phyloP scores from a whole-genome alignment of 2,888 invertebrate genomes.

The Palloptera scutellata region DNA sequence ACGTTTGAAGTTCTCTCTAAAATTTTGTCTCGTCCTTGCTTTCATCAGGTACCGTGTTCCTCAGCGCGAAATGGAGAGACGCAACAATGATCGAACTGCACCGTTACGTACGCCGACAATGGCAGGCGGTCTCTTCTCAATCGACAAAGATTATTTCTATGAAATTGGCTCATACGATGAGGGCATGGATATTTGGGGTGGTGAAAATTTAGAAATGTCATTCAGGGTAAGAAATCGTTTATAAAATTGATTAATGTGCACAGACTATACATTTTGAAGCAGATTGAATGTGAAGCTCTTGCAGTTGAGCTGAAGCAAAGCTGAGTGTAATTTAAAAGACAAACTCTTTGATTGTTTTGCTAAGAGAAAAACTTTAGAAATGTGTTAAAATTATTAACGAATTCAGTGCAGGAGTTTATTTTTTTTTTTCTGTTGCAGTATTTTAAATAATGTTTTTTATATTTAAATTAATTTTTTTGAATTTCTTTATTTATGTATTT shows the following conservation, averaged over 20 bases:
- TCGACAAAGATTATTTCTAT: conserved; percentile 96
- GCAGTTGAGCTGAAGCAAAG: too few species aligned
- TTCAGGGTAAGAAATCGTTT: conserved; percentile 62
- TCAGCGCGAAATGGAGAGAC: conserved; percentile 92
- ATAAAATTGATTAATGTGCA: background rate
- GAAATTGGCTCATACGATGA: conserved; percentile 97
- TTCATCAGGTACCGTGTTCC: conserved; percentile 91
- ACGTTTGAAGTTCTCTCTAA: conserved; percentile 1
- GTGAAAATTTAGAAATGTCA: conserved; percentile 67
- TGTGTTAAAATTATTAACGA: too few species aligned
- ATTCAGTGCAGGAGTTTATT: too few species aligned
- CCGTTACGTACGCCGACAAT: conserved; percentile 96
- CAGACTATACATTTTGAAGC: background rate
- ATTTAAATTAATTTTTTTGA: conserved; percentile 29
- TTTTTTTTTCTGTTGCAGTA: too few species aligned
- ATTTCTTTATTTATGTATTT: background rate
- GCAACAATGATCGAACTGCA: conserved; percentile 90
- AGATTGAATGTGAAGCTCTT: too few species aligned
- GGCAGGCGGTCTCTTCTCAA: conserved; percentile 96
- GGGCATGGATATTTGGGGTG: conserved; percentile 99
- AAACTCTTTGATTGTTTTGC: too few species aligned
- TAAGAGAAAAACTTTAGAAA: too few species aligned
- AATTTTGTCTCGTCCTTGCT: background rate
- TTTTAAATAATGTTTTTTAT: conserved; percentile 32
- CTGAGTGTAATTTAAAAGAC: too few species aligned